These are phyloP conservation scores for Chlorocebus sabaeus DNA, from an alignment of 2,113 vertebrate species.

Conservation along the genomic window DNA sequence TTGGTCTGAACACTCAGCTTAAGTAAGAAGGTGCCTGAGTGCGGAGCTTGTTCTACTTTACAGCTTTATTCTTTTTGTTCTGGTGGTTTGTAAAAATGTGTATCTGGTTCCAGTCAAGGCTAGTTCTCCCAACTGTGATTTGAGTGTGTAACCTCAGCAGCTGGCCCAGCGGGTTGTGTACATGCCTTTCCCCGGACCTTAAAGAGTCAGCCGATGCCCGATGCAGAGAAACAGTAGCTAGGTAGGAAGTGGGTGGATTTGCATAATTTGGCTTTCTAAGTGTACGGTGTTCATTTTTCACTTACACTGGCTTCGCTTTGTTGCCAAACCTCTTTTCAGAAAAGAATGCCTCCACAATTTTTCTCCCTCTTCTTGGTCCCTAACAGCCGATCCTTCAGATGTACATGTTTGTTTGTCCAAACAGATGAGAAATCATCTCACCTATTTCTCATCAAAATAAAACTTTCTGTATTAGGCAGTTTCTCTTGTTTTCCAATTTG, in stretches of 20 bases:
- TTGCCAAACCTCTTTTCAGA: slow-evolving; percentile 22
- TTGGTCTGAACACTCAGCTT: background rate
- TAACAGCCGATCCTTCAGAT: background rate
- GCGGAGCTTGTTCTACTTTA: background rate
- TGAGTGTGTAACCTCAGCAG: background rate
- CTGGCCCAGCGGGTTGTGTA: background rate
- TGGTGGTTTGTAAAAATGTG: slow-evolving; percentile 19
- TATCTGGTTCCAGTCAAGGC: slow-evolving; percentile 18
- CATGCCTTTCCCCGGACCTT: background rate
- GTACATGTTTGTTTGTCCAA: background rate
- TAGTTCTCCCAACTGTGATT: background rate
- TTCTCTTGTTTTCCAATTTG: slow-evolving; percentile 54
- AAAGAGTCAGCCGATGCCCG: background rate
- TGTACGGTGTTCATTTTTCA: slow-evolving; percentile 30
- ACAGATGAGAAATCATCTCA: slow-evolving; percentile 7
- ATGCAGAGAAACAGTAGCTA: background rate
- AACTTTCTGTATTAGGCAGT: slow-evolving; percentile 36
- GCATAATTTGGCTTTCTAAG: slow-evolving; percentile 38
- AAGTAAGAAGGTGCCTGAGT: background rate
- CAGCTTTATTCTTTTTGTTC: slow-evolving; percentile 63
- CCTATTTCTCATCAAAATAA: slow-evolving; percentile 33
- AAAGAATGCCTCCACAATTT: background rate
- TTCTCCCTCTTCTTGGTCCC: background rate
- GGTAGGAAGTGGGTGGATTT: background rate
- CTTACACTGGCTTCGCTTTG: background rate